Evolutionary conservation across 2,888 invertebrate genomes (phyloP).

Genomic region (Trichacis sp.): DNA sequence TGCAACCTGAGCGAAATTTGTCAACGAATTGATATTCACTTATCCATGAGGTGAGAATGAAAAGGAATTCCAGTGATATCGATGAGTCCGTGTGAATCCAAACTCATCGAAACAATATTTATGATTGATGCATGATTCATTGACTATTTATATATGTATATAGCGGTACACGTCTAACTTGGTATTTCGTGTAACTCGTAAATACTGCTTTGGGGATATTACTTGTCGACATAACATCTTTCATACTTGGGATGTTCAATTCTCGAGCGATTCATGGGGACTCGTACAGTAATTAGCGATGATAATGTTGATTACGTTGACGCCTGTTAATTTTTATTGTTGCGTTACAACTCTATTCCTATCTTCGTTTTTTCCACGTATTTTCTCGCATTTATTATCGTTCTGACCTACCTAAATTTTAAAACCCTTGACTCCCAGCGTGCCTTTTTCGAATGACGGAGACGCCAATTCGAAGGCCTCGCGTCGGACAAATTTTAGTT

Average conservation of each 20-base stretch:
- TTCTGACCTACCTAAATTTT: constrained; percentile 18
- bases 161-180: constrained; percentile 25
- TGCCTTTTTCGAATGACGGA: constrained; percentile 4
- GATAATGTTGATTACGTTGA: constrained; percentile 43
- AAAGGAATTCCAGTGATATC: constrained; percentile 1
- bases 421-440: too few species aligned
- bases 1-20: too few species aligned
- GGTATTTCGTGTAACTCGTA: constrained; percentile 45
- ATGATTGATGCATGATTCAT: constrained; percentile 9
- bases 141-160: constrained; percentile 14
- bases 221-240: constrained; percentile 45
- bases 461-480: background rate
- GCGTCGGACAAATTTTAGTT: constrained; percentile 8
- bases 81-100: constrained; percentile 3
- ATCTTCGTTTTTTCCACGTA: constrained; percentile 26
- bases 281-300: constrained; percentile 33
- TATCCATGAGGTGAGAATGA: too few species aligned
- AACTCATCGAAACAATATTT: constrained; percentile 9
- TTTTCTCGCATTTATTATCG: constrained; percentile 19
- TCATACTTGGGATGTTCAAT: constrained; percentile 59
- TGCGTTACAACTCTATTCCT: constrained; percentile 30
- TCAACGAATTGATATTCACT: too few species aligned
- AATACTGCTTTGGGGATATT: constrained; percentile 64
- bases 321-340: constrained; percentile 36
- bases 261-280: constrained; percentile 55